A percentile compares a stretch with the other conserved stretches of the same genome.
Evolutionary conservation across 2,888 invertebrate species (phyloP).

Genomic region (Acanthococcus lagerstroemiae): DNA sequence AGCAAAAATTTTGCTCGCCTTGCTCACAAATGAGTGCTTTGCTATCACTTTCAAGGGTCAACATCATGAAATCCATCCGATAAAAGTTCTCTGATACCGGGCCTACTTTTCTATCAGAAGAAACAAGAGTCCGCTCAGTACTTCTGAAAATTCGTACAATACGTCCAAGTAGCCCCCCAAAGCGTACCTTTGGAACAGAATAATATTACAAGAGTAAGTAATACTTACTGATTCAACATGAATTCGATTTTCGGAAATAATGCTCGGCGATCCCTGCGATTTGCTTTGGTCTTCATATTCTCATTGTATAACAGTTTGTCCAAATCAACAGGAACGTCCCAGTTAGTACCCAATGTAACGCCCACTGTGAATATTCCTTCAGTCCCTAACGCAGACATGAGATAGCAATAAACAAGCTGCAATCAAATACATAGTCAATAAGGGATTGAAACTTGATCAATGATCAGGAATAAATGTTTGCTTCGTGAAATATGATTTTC

Average conservation of each 20-base stretch:
- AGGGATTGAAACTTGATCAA: no score
- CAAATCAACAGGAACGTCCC: conserved; percentile 30
- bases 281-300: conserved; percentile 3
- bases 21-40: no score
- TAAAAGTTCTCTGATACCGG: no score
- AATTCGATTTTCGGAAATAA: conserved; percentile 27
- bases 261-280: conserved; percentile 18
- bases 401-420: conserved; percentile 30
- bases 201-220: neutral
- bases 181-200: no score
- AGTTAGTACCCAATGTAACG: conserved; percentile 28
- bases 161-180: no score
- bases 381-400: conserved; percentile 30
- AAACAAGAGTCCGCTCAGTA: no score
- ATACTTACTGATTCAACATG: conserved; percentile 23
- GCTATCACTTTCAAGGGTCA: no score
- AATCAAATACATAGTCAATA: no score
- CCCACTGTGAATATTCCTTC: conserved; percentile 31
- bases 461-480: neutral
- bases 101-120: no score
- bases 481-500: neutral
- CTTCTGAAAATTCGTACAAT: no score
- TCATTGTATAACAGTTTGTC: conserved; percentile 16
- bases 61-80: neutral
- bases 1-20: no score